Evolutionary conservation across 1,140 invertebrate genomes (phyloP).

Genomic region (Pseudomyrmex sp.): DNA sequence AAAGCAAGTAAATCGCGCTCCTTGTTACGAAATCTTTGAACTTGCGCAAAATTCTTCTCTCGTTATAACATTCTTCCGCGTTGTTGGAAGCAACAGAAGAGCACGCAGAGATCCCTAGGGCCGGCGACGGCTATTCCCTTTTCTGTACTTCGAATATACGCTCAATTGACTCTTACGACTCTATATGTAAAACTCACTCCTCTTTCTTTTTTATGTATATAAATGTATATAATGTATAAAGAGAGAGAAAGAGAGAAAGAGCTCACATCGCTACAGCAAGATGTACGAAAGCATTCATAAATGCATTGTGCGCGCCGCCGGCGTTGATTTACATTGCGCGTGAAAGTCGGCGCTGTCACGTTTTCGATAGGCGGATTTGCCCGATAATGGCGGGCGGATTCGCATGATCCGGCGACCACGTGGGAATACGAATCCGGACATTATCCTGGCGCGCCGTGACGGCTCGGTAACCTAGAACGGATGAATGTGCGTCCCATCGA

Average conservation of each 20-base stretch:
- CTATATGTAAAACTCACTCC: background rate
- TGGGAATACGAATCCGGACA: constrained; percentile 78
- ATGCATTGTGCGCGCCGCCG: constrained; percentile 14
- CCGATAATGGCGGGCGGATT: constrained; percentile 76
- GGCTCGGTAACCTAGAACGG: constrained; percentile 64
- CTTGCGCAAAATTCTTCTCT: constrained; percentile 34
- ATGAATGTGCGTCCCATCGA: constrained; percentile 67
- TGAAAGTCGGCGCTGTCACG: constrained; percentile 72
- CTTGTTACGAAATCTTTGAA: constrained; percentile 37
- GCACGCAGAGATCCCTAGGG: background rate
- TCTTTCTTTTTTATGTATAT: too few relatives aligned
- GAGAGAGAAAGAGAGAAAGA: too few relatives aligned
- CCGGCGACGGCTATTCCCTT: background rate
- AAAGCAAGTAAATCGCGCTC: constrained; percentile 36
- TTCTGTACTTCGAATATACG: background rate
- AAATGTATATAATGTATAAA: too few relatives aligned
- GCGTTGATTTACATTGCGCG: constrained; percentile 74
- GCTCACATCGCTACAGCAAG: background rate
- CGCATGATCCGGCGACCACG: constrained; percentile 77
- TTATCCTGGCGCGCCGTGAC: constrained; percentile 71
- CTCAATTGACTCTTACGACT: constrained; percentile 23
- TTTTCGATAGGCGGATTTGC: constrained; percentile 77
- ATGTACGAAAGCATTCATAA: constrained; percentile 18
- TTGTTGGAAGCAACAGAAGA: constrained; percentile 16
- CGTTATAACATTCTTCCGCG: constrained; percentile 33